A percentile compares a stretch with the other conserved stretches of the same genome.
Conservation (phyloP, 2,888 invertebrate genomes). For the Latrodectus elegans region DNA sequence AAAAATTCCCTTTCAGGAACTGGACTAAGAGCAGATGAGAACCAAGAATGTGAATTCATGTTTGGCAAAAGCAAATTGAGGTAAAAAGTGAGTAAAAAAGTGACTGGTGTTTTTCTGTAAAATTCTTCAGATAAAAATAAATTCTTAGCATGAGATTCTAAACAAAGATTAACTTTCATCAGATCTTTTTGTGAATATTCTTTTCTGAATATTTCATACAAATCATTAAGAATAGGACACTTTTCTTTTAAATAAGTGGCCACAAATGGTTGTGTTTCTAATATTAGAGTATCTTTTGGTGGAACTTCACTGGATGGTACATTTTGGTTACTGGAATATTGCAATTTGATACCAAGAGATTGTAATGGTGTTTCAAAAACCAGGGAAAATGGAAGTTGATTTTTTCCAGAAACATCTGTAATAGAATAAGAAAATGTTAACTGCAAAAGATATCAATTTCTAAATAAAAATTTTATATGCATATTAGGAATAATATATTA, state of each 20-base stretch:
- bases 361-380: slow-evolving; percentile 14
- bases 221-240: slow-evolving; percentile 51
- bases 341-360: slow-evolving; percentile 32
- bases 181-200: background rate
- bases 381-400: slow-evolving; percentile 36
- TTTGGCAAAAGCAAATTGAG: slow-evolving; percentile 14
- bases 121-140: slow-evolving; percentile 14
- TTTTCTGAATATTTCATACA: slow-evolving; percentile 46
- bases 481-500: too few relatives aligned
- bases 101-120: slow-evolving; percentile 19
- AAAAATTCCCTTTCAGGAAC: slow-evolving; percentile 28
- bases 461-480: too few relatives aligned
- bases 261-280: slow-evolving; percentile 40
- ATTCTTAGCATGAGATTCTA: slow-evolving; percentile 11
- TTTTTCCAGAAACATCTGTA: slow-evolving; percentile 57
- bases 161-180: slow-evolving; percentile 16
- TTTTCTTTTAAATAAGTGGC: slow-evolving; percentile 55
- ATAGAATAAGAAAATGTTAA: background rate
- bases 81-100: slow-evolving; percentile 27
- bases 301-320: background rate
- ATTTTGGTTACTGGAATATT: slow-evolving; percentile 4
- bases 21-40: slow-evolving; percentile 52
- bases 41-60: slow-evolving; percentile 28
- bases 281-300: background rate
- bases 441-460: too few relatives aligned